Conservation (phyloP, 2,113 vertebrate species). For the Equus quagga region DNA sequence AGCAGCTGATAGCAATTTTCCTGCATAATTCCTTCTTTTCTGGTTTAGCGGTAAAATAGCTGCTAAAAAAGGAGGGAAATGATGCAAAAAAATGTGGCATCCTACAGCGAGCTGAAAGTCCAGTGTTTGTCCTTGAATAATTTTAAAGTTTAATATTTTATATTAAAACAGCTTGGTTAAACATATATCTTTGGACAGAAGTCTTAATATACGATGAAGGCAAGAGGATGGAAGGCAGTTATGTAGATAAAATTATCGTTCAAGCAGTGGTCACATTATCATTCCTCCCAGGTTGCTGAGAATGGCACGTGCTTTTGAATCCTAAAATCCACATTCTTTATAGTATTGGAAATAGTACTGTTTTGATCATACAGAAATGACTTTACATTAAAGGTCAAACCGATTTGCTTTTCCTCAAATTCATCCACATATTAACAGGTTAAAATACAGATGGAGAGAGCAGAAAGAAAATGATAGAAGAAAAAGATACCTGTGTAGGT, state of each 20-base stretch:
- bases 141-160: slow-evolving; percentile 76
- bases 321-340: slow-evolving; percentile 68
- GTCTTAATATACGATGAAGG: slow-evolving; percentile 64
- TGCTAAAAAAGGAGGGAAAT: slow-evolving; percentile 54
- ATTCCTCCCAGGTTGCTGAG: slow-evolving; percentile 63
- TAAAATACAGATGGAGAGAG: slow-evolving; percentile 58
- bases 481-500: slow-evolving; percentile 63
- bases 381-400: slow-evolving; percentile 76
- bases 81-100: slow-evolving; percentile 63
- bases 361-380: slow-evolving; percentile 73
- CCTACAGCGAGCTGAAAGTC: slow-evolving; percentile 55
- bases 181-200: slow-evolving; percentile 69
- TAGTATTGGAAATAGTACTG: slow-evolving; percentile 26
- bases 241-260: slow-evolving; percentile 76
- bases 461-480: slow-evolving; percentile 62
- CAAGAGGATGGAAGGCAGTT: slow-evolving; percentile 42
- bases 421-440: slow-evolving; percentile 65
- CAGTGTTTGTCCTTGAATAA: slow-evolving; percentile 74
- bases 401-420: slow-evolving; percentile 66
- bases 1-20: slow-evolving; percentile 70
- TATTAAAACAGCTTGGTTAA: slow-evolving; percentile 75
- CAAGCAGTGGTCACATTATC: slow-evolving; percentile 59
- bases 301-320: neutral
- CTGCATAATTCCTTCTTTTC: slow-evolving; percentile 66
- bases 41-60: slow-evolving; percentile 64